A percentile compares a stretch with the other conserved stretches of the same genome.
These are phyloP conservation scores for Perca flavescens DNA, from an alignment of 2,113 vertebrate species.

Conservation along the genomic window DNA sequence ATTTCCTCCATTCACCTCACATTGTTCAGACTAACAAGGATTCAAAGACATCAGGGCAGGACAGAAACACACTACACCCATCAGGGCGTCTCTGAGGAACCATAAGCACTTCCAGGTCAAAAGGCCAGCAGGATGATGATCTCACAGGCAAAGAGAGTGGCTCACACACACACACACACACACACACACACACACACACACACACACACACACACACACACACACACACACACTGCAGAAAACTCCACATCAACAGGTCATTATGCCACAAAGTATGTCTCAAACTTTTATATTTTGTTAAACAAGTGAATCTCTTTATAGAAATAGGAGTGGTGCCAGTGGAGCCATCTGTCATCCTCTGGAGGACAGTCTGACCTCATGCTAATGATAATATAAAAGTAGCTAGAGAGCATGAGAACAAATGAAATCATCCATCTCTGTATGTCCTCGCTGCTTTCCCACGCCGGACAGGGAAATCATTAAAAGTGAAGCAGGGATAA, in stretches of 20 bases:
- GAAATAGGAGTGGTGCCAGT: neutral
- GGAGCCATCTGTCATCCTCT: neutral
- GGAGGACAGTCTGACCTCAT: conserved; percentile 18
- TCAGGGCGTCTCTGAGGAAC: conserved; percentile 65
- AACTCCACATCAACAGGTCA: conserved; percentile 31
- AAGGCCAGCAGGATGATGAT: conserved; percentile 55
- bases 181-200: neutral
- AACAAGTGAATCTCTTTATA: neutral
- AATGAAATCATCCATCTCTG: conserved; percentile 34
- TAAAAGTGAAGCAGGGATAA: conserved; percentile 3
- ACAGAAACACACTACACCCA: conserved; percentile 60
- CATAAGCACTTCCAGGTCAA: conserved; percentile 64
- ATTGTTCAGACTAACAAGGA: conserved; percentile 67
- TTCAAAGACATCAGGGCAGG: conserved; percentile 42
- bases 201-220: conserved; percentile 7
- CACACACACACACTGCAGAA: conserved; percentile 3
- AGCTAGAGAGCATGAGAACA: conserved; percentile 30
- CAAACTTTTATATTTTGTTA: neutral
- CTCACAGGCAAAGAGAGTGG: neutral
- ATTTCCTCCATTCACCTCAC: conserved; percentile 66
- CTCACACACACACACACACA: neutral
- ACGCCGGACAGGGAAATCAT: conserved; percentile 15
- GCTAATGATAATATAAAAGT: conserved; percentile 21
- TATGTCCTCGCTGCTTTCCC: conserved; percentile 41
- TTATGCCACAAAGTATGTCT: neutral